Evolutionary conservation across 2,113 vertebrate species (phyloP).

Genomic region (Cyrtonyx montezumae): DNA sequence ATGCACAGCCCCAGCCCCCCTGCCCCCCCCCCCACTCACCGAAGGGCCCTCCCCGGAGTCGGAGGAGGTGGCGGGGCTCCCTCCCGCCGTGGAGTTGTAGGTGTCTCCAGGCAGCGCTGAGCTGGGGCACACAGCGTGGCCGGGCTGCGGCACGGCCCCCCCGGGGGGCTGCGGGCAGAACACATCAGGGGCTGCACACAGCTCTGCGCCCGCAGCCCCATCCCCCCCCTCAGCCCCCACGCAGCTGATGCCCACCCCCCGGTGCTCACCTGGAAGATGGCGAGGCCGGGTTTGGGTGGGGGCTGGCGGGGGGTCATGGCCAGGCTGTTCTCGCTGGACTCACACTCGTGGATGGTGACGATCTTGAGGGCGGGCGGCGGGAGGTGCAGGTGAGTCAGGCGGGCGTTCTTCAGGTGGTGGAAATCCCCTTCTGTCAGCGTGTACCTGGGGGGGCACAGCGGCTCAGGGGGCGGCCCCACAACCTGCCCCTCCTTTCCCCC

Average conservation of each 20-base stretch:
- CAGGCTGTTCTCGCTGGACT: conserved; percentile 88
- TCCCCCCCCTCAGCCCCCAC: neutral
- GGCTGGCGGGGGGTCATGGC: conserved; percentile 78
- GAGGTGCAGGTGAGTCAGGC: conserved; percentile 92
- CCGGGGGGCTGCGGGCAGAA: conserved; percentile 66
- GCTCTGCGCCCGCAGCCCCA: fast-evolving
- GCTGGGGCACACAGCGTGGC: conserved; percentile 34
- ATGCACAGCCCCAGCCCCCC: neutral
- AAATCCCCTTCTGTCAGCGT: conserved; percentile 97
- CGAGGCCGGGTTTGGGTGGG: conserved; percentile 85
- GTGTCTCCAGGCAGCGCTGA: conserved; percentile 83
- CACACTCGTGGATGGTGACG: conserved; percentile 96
- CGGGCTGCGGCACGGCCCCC: conserved; percentile 84
- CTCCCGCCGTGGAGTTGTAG: conserved; percentile 88
- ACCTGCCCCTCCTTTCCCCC: fast-evolving
- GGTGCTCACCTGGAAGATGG: conserved; percentile 91
- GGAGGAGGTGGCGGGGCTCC: conserved; percentile 68
- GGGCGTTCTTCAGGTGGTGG: conserved; percentile 96
- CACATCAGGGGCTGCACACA: neutral
- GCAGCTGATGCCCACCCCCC: neutral
- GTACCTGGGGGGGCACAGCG: conserved; percentile 78
- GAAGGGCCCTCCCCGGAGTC: conserved; percentile 76
- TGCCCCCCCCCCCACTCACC: conserved; percentile 73
- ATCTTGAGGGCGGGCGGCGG: conserved; percentile 90
- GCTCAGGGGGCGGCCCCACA: neutral